Evolutionary conservation across 2,888 invertebrate species (phyloP), one percentile per base, ranked within the genome.

Genomic region (Myathropa florea): DNA sequence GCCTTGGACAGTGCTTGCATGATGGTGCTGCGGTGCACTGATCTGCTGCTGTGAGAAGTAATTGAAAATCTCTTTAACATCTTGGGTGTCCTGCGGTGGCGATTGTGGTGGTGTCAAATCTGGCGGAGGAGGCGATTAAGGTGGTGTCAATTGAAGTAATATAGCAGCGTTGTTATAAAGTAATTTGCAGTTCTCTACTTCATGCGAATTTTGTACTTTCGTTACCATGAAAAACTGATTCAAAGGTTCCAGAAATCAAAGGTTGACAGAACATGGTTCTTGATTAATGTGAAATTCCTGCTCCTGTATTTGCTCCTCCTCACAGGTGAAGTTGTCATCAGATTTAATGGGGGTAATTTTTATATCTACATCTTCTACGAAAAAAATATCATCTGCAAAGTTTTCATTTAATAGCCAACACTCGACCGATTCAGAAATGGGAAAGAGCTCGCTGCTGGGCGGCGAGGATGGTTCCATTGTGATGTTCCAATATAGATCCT

Each of bases 111-210:
- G 88, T 64, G 88, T 77, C 63, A 85, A 24, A 12, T 88, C 88
- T 75, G 80, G 89, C 77, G 90, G 91, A 79, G 96, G 96, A 14
- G 97, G 97, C 90, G 96, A 96, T 91, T 97, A 96, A 63, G 97
- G 97, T 86, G 97, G 97, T 82, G 97, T 96, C 79, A 97, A 93
- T 91, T 96, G 95, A 88, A 95, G 95, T 83, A 95, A 93, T 91
- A 95, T 95, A 72, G 95, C 94, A 77, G 94, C 95, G 85, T 65
- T 82, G n/a, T 83, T 79, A 24, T 75, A 86, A 28, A 83, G 55
- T 75, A 79, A 63, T 79, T 86, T 86, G 61, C 78, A 88, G 63
- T 85, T 89, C 55, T 88, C 93, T 70, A 95, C 93, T 86, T 94
- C 94, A 90, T 94, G 94, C 14, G 90, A 89, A 90, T 88, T 90